phyloP scores from a whole-genome alignment of 2,113 vertebrate species.

The Seriola rivoliana region DNA sequence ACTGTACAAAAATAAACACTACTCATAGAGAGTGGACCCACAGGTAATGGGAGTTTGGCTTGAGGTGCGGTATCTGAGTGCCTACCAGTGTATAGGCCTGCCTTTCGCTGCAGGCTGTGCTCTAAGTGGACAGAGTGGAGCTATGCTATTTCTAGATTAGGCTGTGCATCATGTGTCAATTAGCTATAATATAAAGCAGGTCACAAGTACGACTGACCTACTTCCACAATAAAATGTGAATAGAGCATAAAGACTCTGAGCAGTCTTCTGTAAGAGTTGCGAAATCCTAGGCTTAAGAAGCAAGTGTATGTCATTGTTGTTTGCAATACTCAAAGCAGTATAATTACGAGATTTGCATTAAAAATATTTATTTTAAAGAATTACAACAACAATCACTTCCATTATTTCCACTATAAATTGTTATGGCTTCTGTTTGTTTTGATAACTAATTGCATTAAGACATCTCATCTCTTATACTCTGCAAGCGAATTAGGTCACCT shows the following conservation, averaged over 20 bases:
- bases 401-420: background rate
- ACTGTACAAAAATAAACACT: background rate
- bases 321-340: background rate
- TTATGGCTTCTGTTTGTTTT: conserved; percentile 8
- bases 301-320: background rate
- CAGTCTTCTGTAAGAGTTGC: background rate
- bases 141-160: conserved; percentile 56
- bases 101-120: conserved; percentile 21
- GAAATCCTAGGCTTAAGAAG: background rate
- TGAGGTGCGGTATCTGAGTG: background rate
- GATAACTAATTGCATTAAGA: background rate
- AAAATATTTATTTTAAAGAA: background rate
- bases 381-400: background rate
- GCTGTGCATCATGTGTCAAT: conserved; percentile 51
- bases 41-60: conserved; percentile 3
- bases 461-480: background rate
- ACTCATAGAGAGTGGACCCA: background rate
- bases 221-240: conserved; percentile 43
- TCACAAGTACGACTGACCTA: conserved; percentile 53
- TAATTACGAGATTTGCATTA: background rate
- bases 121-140: conserved; percentile 9
- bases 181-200: conserved; percentile 59
- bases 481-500: conserved; percentile 65
- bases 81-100: background rate
- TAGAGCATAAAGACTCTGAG: background rate